These are phyloP conservation scores for Lacerta viridis DNA, from an alignment of 2,797 vertebrate genomes.

Conservation along the genomic window DNA sequence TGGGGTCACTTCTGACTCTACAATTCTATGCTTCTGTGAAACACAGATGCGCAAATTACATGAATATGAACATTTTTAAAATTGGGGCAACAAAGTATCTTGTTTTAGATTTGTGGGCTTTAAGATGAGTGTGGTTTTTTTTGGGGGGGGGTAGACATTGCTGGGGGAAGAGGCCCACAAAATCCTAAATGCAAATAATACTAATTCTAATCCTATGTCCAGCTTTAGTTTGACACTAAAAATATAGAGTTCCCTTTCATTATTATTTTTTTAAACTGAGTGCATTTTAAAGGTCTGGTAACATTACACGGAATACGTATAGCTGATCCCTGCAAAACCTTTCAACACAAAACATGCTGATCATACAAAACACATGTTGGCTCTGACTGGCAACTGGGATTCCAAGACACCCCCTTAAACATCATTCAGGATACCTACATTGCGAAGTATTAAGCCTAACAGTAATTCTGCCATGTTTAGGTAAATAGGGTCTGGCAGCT, in stretches of 20 bases:
- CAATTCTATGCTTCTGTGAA: not conserved
- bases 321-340: not conserved
- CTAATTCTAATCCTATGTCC: not conserved
- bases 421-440: not conserved
- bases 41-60: not conserved
- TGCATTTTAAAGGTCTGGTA: not conserved
- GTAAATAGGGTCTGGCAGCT: slow-evolving; percentile 12
- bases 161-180: no score
- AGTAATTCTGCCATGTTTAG: slow-evolving; percentile 1
- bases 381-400: not conserved
- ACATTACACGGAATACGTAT: no score
- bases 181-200: not conserved
- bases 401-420: not conserved
- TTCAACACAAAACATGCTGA: not conserved
- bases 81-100: not conserved
- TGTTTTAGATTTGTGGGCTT: not conserved
- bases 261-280: not conserved
- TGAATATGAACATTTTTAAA: not conserved
- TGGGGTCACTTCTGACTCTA: no score
- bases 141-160: no score
- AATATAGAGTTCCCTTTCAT: not conserved
- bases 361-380: not conserved
- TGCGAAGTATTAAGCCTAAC: not conserved
- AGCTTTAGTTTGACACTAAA: not conserved
- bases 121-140: no score